Percentiles rank a stretch among this genome's conserved stretches.
phyloP scores from a whole-genome alignment of 2,113 vertebrate genomes.

The Tinamus guttatus region DNA sequence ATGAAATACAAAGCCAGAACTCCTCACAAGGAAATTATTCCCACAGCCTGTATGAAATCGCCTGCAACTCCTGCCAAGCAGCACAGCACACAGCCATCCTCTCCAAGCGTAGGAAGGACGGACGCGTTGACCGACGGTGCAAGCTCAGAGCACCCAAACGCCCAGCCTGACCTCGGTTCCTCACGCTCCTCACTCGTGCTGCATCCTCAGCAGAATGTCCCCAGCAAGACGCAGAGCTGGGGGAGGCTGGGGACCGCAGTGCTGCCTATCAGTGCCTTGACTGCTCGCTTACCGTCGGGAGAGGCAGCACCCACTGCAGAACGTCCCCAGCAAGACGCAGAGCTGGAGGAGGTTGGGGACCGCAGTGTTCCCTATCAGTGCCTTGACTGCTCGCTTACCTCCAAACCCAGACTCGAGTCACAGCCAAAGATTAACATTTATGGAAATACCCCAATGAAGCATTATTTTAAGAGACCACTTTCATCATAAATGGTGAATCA shows the following conservation, averaged over 20 bases:
- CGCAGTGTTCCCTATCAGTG: background rate
- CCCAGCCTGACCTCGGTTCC: background rate
- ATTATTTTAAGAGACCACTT: slow-evolving; percentile 52
- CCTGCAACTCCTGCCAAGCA: background rate
- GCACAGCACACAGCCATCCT: background rate
- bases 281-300: background rate
- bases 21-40: background rate
- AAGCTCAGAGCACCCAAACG: background rate
- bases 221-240: background rate
- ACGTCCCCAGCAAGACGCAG: background rate
- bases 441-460: slow-evolving; percentile 45
- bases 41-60: background rate
- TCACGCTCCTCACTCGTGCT: background rate
- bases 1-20: background rate
- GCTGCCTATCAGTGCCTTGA: background rate
- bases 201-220: too few species aligned
- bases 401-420: background rate
- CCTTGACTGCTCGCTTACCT: background rate
- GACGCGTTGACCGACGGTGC: fast-evolving
- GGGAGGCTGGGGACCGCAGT: background rate
- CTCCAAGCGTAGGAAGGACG: background rate
- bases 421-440: background rate
- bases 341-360: background rate
- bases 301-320: background rate
- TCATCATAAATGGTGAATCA: slow-evolving; percentile 54